phyloP scores from a whole-genome alignment of 2,888 invertebrate genomes.

The Troglohyphantes excavatus region DNA sequence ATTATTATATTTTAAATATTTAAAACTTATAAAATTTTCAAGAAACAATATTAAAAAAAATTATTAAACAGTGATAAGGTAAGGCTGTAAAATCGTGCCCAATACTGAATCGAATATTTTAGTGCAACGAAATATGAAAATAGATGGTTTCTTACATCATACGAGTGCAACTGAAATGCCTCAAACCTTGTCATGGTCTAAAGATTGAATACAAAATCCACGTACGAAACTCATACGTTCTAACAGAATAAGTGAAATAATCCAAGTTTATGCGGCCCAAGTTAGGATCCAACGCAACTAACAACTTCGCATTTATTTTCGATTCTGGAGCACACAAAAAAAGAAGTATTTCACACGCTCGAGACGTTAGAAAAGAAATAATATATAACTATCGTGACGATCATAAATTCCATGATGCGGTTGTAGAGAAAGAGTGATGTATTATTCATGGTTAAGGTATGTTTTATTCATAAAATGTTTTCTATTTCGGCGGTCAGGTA shows the following conservation, averaged over 20 bases:
- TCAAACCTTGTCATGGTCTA: not conserved
- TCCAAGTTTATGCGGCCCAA: not conserved
- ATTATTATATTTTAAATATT: too few species aligned
- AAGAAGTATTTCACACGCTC: not conserved
- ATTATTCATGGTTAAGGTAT: slow-evolving; percentile 55
- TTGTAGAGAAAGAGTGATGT: slow-evolving; percentile 46
- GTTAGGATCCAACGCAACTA: slow-evolving; percentile 2
- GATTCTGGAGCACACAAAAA: not conserved
- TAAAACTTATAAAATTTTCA: too few species aligned
- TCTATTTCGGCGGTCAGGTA: slow-evolving; percentile 39
- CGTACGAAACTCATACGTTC: not conserved
- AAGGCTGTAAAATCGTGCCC: too few species aligned
- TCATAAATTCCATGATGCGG: slow-evolving; percentile 38
- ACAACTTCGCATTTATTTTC: slow-evolving; percentile 8
- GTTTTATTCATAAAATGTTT: slow-evolving; percentile 60
- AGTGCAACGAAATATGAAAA: not conserved
- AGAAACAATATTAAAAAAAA: too few species aligned
- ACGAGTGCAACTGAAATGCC: not conserved
- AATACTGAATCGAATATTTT: too few species aligned
- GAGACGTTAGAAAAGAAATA: slow-evolving; percentile 38
- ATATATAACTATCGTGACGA: slow-evolving; percentile 32
- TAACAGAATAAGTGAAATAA: slow-evolving; percentile 3
- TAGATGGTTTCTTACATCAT: not conserved
- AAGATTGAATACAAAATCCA: not conserved
- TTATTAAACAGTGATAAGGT: too few species aligned